Evolutionary conservation across 2,888 invertebrate genomes (phyloP).

Genomic region (Platerodrilus igneus): DNA sequence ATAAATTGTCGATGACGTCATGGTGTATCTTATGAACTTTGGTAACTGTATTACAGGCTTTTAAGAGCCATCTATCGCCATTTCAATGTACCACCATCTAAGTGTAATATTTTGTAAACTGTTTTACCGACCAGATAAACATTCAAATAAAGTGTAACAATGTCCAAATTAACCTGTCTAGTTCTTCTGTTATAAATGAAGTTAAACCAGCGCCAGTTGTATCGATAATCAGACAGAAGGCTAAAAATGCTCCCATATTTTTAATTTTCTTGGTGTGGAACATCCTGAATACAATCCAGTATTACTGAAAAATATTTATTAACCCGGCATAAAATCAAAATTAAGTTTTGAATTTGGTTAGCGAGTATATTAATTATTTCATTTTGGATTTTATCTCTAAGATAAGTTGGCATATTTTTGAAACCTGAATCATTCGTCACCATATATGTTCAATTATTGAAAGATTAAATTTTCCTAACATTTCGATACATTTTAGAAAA

Average conservation of each 20-base stretch:
- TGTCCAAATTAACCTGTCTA: too few species aligned
- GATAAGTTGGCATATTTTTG: slow-evolving; percentile 22
- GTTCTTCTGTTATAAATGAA: slow-evolving; percentile 15
- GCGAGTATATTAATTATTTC: slow-evolving; percentile 25
- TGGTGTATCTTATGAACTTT: too few species aligned
- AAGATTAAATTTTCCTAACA: slow-evolving; percentile 25
- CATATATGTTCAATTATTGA: slow-evolving; percentile 23
- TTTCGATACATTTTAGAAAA: slow-evolving; percentile 26
- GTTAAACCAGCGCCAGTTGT: slow-evolving; percentile 15
- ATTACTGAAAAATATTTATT: slow-evolving; percentile 3
- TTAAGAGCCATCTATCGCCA: too few species aligned
- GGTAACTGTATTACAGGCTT: too few species aligned
- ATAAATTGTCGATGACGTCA: too few species aligned
- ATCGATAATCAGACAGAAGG: slow-evolving; percentile 13
- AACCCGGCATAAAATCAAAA: slow-evolving; percentile 14
- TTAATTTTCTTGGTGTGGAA: neutral
- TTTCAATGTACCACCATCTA: too few species aligned
- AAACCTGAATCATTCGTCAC: slow-evolving; percentile 19
- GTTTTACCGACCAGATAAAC: too few species aligned
- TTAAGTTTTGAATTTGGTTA: slow-evolving; percentile 24
- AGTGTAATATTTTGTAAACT: too few species aligned
- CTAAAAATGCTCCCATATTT: neutral
- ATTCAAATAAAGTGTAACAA: too few species aligned
- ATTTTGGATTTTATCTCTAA: too few species aligned
- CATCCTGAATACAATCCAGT: too few species aligned